phyloP scores from a whole-genome alignment of 2,113 vertebrate species.

The Marcusenius ussheri region DNA sequence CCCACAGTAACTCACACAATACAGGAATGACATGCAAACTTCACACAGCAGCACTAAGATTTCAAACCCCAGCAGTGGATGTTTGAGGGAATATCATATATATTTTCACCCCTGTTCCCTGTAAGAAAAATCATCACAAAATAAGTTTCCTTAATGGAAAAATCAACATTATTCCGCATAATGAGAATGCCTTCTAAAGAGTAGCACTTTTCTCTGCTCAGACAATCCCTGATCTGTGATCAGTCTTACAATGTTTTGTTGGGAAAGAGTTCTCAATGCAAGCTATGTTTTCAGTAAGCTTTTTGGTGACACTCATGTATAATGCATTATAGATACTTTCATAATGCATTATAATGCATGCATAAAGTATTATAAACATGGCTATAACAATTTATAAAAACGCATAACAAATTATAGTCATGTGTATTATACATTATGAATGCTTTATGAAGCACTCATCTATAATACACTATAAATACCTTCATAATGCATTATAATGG shows the following conservation, averaged over 20 bases:
- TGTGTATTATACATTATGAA: no score
- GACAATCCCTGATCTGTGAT: neutral
- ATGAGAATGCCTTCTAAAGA: neutral
- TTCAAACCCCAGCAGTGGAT: neutral
- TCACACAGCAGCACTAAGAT: neutral
- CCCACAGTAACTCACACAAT: neutral
- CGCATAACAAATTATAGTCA: no score
- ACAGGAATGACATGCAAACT: neutral
- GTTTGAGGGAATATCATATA: neutral
- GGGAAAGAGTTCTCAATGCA: neutral
- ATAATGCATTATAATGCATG: no score
- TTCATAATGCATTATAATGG: no score
- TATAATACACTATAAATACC: no score
- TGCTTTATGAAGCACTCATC: no score
- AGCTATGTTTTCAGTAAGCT: neutral
- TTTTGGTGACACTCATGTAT: neutral
- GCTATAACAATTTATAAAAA: no score
- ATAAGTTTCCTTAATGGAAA: neutral
- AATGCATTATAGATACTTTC: no score
- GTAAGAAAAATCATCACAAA: neutral
- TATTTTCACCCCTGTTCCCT: neutral
- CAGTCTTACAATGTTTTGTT: neutral
- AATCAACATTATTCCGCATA: neutral
- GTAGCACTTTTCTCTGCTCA: neutral
- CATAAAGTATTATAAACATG: no score